A percentile compares a stretch with the other conserved stretches of the same genome.
Evolutionary conservation across 2,888 invertebrate genomes (phyloP).

Genomic region (Sialis fuliginosa): DNA sequence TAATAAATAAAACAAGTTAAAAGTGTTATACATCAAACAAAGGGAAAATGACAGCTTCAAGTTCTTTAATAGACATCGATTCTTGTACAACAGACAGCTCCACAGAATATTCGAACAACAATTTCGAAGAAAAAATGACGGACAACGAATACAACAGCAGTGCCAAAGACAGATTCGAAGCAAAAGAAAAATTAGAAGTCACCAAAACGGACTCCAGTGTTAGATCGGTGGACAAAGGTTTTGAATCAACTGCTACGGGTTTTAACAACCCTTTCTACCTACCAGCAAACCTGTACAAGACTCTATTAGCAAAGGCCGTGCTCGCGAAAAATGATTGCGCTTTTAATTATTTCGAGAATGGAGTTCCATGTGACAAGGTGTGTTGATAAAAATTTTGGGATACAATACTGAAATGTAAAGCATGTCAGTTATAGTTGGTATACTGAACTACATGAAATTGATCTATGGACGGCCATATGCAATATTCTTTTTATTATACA

Average conservation of each 20-base stretch:
- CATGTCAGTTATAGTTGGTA: too few species aligned
- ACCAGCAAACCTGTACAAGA: slow-evolving; percentile 4
- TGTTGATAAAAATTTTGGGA: neutral
- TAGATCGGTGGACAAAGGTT: neutral
- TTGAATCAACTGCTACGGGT: neutral
- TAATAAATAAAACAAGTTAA: too few species aligned
- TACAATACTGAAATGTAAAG: too few species aligned
- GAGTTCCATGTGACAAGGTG: neutral
- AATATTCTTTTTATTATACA: too few species aligned
- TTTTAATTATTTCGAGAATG: slow-evolving; percentile 5
- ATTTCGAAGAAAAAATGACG: neutral
- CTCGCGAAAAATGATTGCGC: slow-evolving; percentile 4
- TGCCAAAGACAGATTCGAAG: neutral
- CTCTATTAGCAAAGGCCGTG: slow-evolving; percentile 5
- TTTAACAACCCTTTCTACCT: slow-evolving; percentile 4
- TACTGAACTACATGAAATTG: too few species aligned
- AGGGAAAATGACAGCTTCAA: slow-evolving; percentile 5
- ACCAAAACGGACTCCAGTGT: neutral
- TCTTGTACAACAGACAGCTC: slow-evolving; percentile 3
- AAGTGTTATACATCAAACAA: too few species aligned
- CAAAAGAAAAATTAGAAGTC: neutral
- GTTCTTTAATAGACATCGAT: slow-evolving; percentile 5
- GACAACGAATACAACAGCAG: neutral
- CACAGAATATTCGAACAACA: slow-evolving; percentile 2
- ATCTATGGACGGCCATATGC: too few species aligned